Conservation (phyloP, 92 coral and sea anemone genomes). For the Heteractis magnifica region DNA sequence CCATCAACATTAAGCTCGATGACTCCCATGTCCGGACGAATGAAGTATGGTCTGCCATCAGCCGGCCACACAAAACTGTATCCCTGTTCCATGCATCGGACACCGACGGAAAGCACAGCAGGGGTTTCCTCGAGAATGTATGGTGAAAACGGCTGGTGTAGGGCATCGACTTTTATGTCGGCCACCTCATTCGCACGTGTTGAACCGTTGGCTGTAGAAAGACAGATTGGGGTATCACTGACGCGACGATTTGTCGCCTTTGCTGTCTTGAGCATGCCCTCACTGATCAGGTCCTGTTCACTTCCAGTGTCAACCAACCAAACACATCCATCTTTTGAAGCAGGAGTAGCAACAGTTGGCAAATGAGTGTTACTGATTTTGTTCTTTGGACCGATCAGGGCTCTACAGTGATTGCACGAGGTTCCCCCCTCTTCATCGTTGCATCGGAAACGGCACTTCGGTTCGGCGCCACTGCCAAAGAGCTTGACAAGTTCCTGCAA, state of each 20-base stretch:
- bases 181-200: neutral
- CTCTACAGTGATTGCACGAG: too few species aligned
- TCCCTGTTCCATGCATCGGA: slow-evolving; percentile 4
- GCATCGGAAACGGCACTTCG: too few species aligned
- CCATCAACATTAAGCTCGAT: slow-evolving; percentile 8
- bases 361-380: neutral
- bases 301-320: slow-evolving; percentile 9
- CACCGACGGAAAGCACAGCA: slow-evolving; percentile 10
- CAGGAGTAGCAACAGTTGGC: slow-evolving; percentile 2
- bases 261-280: neutral
- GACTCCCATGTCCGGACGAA: slow-evolving; percentile 2
- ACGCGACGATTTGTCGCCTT: neutral
- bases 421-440: too few species aligned
- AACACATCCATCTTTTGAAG: neutral
- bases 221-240: slow-evolving; percentile 1
- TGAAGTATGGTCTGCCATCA: slow-evolving; percentile 6
- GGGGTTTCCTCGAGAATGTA: slow-evolving; percentile 7
- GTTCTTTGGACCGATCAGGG: neutral
- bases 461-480: too few species aligned
- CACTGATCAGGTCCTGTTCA: neutral
- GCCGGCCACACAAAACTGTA: slow-evolving; percentile 17
- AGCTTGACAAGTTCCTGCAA: too few species aligned
- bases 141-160: slow-evolving; percentile 4
- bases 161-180: slow-evolving; percentile 9
- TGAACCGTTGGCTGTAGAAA: slow-evolving; percentile 3